phyloP scores from a whole-genome alignment of 2,113 vertebrate genomes.

The Takifugu flavidus region DNA sequence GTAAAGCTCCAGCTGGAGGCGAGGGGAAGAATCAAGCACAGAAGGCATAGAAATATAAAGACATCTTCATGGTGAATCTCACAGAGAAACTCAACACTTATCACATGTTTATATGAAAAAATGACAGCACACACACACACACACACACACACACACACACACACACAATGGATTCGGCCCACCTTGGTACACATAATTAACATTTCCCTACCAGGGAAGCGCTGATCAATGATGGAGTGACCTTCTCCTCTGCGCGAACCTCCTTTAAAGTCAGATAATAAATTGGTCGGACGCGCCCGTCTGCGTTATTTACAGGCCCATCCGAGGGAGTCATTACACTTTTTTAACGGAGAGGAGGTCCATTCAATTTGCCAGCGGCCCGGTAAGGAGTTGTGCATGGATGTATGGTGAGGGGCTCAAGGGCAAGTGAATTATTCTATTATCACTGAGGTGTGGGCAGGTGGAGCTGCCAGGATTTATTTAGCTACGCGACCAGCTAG shows the following conservation, averaged over 20 bases:
- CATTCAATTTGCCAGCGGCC: slow-evolving; percentile 66
- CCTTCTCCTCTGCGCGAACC: slow-evolving; percentile 49
- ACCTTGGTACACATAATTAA: slow-evolving; percentile 58
- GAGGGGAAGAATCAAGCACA: too few relatives aligned
- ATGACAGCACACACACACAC: too few relatives aligned
- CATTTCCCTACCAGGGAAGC: slow-evolving; percentile 39
- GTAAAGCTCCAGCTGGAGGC: too few relatives aligned
- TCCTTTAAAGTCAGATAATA: slow-evolving; percentile 57
- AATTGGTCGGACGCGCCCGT: slow-evolving; percentile 51
- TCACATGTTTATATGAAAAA: too few relatives aligned
- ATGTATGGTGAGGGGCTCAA: slow-evolving; percentile 51
- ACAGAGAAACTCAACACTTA: too few relatives aligned
- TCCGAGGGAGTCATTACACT: slow-evolving; percentile 64
- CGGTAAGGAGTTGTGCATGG: slow-evolving; percentile 55
- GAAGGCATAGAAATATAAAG: too few relatives aligned
- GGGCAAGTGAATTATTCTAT: slow-evolving; percentile 72
- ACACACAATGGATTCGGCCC: neutral
- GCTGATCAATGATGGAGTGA: slow-evolving; percentile 66
- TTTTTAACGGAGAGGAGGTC: slow-evolving; percentile 72
- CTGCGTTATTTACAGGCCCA: slow-evolving; percentile 69
- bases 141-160: too few relatives aligned
- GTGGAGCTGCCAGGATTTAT: slow-evolving; percentile 45
- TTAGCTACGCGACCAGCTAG: slow-evolving; percentile 34
- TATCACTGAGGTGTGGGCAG: slow-evolving; percentile 56
- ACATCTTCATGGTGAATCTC: too few relatives aligned